phyloP scores from a whole-genome alignment of 2,113 vertebrate genomes.

The Pleuronectes platessa region DNA sequence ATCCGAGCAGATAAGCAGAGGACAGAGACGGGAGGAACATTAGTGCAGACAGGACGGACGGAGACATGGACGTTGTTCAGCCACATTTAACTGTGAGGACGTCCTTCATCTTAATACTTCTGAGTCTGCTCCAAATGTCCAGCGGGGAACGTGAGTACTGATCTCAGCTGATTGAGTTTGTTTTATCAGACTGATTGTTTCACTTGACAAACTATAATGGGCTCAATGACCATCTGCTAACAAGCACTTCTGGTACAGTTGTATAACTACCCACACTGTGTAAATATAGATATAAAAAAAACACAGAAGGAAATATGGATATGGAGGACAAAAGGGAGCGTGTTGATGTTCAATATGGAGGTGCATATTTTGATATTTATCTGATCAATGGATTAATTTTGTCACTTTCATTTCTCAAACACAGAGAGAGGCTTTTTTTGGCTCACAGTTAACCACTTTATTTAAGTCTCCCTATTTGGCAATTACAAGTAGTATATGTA shows the following conservation, averaged over 20 bases:
- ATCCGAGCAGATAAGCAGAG: constrained; percentile 60
- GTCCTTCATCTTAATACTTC: constrained; percentile 41
- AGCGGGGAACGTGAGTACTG: constrained; percentile 45
- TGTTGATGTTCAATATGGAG: too few relatives aligned
- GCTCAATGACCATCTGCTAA: background rate
- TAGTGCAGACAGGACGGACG: background rate
- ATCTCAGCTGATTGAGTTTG: background rate
- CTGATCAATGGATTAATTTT: too few relatives aligned
- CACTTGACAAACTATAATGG: background rate
- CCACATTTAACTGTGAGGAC: constrained; percentile 10
- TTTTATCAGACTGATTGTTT: background rate
- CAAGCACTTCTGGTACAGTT: background rate
- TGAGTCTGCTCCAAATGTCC: constrained; percentile 43
- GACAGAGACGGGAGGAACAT: background rate
- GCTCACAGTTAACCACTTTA: too few relatives aligned
- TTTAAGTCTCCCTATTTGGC: too few relatives aligned
- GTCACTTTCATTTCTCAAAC: too few relatives aligned
- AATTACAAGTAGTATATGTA: too few relatives aligned
- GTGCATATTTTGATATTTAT: too few relatives aligned
- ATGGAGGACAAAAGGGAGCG: too few relatives aligned
- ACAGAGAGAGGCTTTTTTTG: too few relatives aligned
- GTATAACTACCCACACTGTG: background rate
- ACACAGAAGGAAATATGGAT: background rate
- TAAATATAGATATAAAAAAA: background rate
- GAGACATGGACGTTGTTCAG: constrained; percentile 3